Percentiles rank a stretch among this genome's conserved stretches.
These are phyloP conservation scores for Erebia aethiops DNA, from an alignment of 2,888 invertebrate genomes.

Conservation along the genomic window DNA sequence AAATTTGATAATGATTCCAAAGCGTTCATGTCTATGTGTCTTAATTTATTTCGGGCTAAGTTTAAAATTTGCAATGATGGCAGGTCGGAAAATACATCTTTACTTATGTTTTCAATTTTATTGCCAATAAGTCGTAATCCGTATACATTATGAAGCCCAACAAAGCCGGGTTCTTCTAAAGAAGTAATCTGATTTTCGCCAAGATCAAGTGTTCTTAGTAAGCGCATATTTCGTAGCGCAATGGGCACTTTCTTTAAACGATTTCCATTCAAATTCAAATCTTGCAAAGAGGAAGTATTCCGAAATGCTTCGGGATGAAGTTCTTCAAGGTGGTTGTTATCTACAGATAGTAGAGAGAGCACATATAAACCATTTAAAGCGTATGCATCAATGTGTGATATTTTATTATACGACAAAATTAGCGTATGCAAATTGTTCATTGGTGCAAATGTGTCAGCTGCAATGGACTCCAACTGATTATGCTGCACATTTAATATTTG, in stretches of 20 bases:
- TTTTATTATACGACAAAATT: constrained; percentile 92
- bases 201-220: constrained; percentile 93
- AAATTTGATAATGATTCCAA: constrained; percentile 91
- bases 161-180: constrained; percentile 91
- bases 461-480: constrained; percentile 91
- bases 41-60: constrained; percentile 92
- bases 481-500: constrained; percentile 93
- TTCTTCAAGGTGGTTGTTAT: constrained; percentile 92
- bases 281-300: constrained; percentile 95
- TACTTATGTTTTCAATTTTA: constrained; percentile 91
- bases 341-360: constrained; percentile 91
- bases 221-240: constrained; percentile 92
- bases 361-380: constrained; percentile 95
- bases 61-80: constrained; percentile 93
- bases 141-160: constrained; percentile 92
- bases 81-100: constrained; percentile 89
- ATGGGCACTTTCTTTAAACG: constrained; percentile 90
- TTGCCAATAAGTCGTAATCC: constrained; percentile 95
- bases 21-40: constrained; percentile 89
- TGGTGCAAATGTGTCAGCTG: constrained; percentile 93
- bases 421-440: constrained; percentile 96
- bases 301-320: constrained; percentile 94
- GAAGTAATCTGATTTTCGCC: constrained; percentile 94
- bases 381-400: constrained; percentile 92
- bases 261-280: constrained; percentile 95